A percentile compares a stretch with the other conserved stretches of the same genome.
phyloP scores from a whole-genome alignment of 2,888 invertebrate species.

The Apotomis turbidana region DNA sequence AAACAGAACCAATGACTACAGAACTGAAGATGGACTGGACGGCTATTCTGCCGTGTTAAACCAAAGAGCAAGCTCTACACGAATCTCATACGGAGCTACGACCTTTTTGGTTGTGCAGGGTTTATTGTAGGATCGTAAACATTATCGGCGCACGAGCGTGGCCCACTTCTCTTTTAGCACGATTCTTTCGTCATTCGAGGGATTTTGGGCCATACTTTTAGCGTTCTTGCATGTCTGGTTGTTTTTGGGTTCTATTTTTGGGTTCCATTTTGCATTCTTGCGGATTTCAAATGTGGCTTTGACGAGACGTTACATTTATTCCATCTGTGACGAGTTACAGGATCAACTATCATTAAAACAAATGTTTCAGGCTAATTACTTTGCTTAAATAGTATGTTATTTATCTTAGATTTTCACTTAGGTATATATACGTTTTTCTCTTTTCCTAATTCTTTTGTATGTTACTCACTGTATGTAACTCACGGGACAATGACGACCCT shows the following conservation, averaged over 20 bases:
- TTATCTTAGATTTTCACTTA: no score
- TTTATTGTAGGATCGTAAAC: slow-evolving; percentile 30
- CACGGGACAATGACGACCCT: no score
- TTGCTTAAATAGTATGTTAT: no score
- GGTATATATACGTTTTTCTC: no score
- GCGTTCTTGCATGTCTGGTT: background rate
- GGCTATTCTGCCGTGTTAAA: background rate
- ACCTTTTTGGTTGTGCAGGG: background rate
- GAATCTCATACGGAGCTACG: slow-evolving; percentile 4
- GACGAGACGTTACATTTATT: background rate
- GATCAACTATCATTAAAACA: no score
- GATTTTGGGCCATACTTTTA: slow-evolving; percentile 19
- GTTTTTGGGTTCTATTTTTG: background rate
- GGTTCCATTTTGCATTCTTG: background rate
- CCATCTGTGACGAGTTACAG: no score
- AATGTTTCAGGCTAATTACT: no score
- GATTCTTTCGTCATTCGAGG: slow-evolving; percentile 17
- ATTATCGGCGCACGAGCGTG: slow-evolving; percentile 28
- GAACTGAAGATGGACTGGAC: slow-evolving; percentile 27
- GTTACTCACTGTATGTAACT: no score
- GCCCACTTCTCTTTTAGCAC: slow-evolving; percentile 27
- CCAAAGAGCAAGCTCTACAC: slow-evolving; percentile 2
- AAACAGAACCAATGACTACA: slow-evolving; percentile 8
- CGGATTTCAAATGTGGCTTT: no score
- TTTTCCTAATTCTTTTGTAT: no score